Conservation (phyloP, 2,888 invertebrate species). For the Trilocha varians region DNA sequence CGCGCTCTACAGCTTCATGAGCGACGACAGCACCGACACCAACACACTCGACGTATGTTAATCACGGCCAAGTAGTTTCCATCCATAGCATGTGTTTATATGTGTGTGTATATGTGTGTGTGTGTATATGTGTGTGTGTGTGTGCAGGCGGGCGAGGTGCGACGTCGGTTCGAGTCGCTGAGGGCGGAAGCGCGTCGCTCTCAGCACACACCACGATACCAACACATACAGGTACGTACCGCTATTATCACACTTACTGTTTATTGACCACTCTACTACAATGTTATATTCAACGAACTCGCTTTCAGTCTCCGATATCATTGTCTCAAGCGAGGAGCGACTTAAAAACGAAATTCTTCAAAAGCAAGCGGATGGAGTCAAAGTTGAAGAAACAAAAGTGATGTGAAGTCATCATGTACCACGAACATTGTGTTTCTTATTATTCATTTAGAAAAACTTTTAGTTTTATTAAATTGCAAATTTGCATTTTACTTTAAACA, state of each 20-base stretch:
- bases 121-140: neutral
- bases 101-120: neutral
- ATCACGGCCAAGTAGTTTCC: too few relatives aligned
- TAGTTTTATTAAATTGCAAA: too few relatives aligned
- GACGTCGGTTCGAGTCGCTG: conserved; percentile 7
- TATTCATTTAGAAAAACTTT: too few relatives aligned
- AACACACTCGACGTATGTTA: conserved; percentile 9
- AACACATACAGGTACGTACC: too few relatives aligned
- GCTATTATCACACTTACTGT: too few relatives aligned
- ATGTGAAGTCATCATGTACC: too few relatives aligned
- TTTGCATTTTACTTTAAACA: too few relatives aligned
- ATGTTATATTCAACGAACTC: neutral
- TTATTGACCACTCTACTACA: neutral
- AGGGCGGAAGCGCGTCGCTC: neutral
- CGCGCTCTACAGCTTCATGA: conserved; percentile 10
- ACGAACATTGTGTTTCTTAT: too few relatives aligned
- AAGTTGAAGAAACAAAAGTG: conserved; percentile 13
- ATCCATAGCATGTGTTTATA: neutral
- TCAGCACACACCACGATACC: neutral
- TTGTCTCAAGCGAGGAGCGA: conserved; percentile 19
- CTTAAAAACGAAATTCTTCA: conserved; percentile 17
- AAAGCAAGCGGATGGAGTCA: conserved; percentile 16
- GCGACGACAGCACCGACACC: conserved; percentile 13
- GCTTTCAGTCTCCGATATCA: conserved; percentile 8
- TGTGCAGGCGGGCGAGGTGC: conserved; percentile 5